Evolutionary conservation across 2,113 vertebrate species (phyloP).

Genomic region (Neolamprologus brichardi): DNA sequence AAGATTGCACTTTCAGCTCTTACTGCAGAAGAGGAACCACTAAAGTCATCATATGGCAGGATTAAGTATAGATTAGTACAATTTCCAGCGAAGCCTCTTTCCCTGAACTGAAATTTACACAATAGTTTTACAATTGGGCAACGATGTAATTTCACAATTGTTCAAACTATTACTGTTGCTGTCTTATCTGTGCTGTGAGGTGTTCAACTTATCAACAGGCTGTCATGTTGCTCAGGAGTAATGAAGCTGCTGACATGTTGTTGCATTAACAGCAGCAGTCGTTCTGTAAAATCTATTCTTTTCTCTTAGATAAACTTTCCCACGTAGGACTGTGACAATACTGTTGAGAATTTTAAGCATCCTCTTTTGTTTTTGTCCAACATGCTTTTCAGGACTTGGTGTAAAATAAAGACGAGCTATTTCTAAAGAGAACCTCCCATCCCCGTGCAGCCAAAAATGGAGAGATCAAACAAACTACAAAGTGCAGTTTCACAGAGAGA

Average conservation of each 20-base stretch:
- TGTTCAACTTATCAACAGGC: background rate
- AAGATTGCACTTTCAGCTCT: background rate
- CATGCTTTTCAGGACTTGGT: background rate
- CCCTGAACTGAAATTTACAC: conserved; percentile 45
- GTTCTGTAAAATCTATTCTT: background rate
- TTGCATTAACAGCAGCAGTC: background rate
- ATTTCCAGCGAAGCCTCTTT: conserved; percentile 36
- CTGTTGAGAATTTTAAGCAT: background rate
- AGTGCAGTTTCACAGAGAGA: background rate
- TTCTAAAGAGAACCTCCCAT: background rate
- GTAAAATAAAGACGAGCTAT: background rate
- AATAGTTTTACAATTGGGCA: conserved; percentile 37
- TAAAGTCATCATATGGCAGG: background rate
- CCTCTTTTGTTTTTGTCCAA: background rate
- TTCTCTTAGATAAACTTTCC: background rate
- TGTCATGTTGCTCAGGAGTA: background rate
- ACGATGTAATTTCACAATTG: conserved; percentile 31
- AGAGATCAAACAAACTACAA: background rate
- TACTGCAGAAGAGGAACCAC: conserved; percentile 21
- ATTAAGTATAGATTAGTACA: background rate
- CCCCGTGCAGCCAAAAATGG: background rate
- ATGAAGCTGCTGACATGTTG: background rate
- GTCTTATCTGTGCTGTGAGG: background rate
- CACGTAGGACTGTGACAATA: background rate
- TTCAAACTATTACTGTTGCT: background rate